Base-by-base conservation (phyloP, 1,140 invertebrate genomes). In the Agrilus planipennis region DNA sequence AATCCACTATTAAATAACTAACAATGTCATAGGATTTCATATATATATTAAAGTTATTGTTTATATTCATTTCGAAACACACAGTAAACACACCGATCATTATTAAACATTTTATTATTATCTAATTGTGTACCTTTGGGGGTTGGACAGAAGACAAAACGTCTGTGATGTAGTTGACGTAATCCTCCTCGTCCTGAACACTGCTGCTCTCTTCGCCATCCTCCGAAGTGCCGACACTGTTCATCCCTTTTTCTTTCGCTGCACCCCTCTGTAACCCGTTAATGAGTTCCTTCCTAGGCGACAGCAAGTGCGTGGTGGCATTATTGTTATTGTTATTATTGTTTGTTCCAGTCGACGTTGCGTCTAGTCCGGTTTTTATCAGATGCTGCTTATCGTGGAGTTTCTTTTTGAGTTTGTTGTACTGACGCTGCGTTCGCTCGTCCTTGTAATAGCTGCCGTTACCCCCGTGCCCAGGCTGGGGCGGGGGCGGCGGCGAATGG, bases 401-500 rank as follows among this genome's bases (percentile, higher is more conserved):
- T 46, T 59, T 59, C 51, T 75, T 73, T 53, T 79, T 73, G 32
- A 87, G 65, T 60, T 84, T 86, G 34, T 72, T 73, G 52, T 79
- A 77, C 60, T 84, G 80, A 25, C 80, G 66, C 49, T 81, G 77
- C 15, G 77, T 74, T 47, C 85, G 65, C 57, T 89, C 84, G 58
- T 87, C 81, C 59, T 84, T 82, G 42, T 75, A 75, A 55, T 73
- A 77, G 39, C 55, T 3, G n/a, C 19, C 55, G 9, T 65, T 67
- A 17, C 59, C 63, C n/a, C n/a, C n/a, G n/a, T n/a, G n/a, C n/a
- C n/a, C n/a, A n/a, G n/a, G n/a, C n/a, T n/a, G n/a, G n/a, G n/a
- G n/a, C n/a, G n/a, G n/a, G 5, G 57, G 65, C 27, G 65, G 66
- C 21, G 71, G 71, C n/a, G 62, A 63, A 47, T 64, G 65, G 7